Evolutionary conservation across 2,113 vertebrate species (phyloP).

Genomic region (Pangasianodon gigas): DNA sequence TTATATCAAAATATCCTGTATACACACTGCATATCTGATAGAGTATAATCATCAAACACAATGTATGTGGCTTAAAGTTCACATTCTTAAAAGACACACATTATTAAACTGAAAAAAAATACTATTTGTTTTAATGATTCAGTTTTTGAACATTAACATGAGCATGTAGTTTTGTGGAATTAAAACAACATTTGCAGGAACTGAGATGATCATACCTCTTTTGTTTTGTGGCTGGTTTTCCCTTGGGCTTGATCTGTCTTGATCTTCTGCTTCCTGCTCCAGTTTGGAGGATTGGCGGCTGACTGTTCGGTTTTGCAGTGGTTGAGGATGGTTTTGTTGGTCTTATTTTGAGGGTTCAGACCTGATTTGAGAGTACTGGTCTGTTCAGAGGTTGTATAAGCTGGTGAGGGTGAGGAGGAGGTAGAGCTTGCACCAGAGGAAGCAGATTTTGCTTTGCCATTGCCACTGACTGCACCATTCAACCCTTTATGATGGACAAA

Average conservation of each 20-base stretch:
- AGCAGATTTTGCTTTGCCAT: conserved; percentile 65
- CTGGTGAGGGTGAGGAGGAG: conserved; percentile 70
- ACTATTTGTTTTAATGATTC: background rate
- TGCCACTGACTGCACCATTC: conserved; percentile 84
- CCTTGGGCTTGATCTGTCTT: conserved; percentile 75
- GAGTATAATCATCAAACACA: background rate
- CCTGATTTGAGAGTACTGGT: conserved; percentile 67
- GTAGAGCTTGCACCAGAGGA: conserved; percentile 73
- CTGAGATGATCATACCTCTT: conserved; percentile 77
- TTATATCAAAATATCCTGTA: conserved; percentile 2
- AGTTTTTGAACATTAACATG: background rate
- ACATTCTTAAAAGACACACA: background rate
- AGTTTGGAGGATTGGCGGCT: conserved; percentile 34
- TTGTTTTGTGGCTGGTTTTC: conserved; percentile 76
- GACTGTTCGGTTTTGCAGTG: background rate
- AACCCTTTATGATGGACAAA: conserved; percentile 71
- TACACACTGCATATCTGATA: background rate
- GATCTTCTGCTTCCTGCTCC: conserved; percentile 70
- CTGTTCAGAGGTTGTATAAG: conserved; percentile 71
- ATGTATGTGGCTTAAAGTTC: background rate
- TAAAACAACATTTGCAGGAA: background rate
- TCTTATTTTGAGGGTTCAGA: conserved; percentile 8
- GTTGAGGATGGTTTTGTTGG: background rate
- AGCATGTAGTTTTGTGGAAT: background rate
- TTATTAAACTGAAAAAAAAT: background rate